Base-by-base conservation (phyloP, 2,888 invertebrate genomes). In the Calameuta filiformis region DNA sequence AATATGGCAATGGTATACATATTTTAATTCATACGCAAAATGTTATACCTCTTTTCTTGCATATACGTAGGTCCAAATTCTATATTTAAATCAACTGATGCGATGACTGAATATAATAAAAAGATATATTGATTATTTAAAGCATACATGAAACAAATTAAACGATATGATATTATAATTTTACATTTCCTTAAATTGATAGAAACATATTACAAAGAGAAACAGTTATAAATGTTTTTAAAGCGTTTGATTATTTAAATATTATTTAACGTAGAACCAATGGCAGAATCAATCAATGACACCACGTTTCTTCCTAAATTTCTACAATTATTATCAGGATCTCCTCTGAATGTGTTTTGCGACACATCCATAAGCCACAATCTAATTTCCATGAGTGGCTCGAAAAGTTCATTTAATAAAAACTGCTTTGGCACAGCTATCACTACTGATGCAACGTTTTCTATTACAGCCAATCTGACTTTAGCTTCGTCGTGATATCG, bases 401-500 rank as follows among this genome's bases (percentile, higher is more conserved):
- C 93, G 9, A 93, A 92, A 84, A 96, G 94, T 76, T 96, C 95
- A 0, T 91, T 91, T 2, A 93, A 89, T 3, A 96, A 85, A 23
- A 95, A 90, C 12, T 92, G 90, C 0, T 92, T 89, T 0, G 96
- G 95, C 15, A 95, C 92, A 0, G 93, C 94, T 4, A 96, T 87
- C 0, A 96, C 88, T 0, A 95, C 94, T 0, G 95, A 92, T 0
- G 95, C 95, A 1, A 96, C 90, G 76, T 96, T 92, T 33, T 94
- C 93, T n/a, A 97, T 92, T 0, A 95, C 94, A 9, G 94, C 94
- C 31, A 93, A 91, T 76, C 96, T 93, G 1, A 97, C 94, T 83
- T 94, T 94, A 0, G 94, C 93, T 77, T 96, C 95, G 0, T 93
- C 91, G 68, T 95, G 94, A 85, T 94, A 95, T 69, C 95, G 92